Conservation (phyloP, 2,113 vertebrate genomes). For the Telmatochromis bifrenatus region DNA sequence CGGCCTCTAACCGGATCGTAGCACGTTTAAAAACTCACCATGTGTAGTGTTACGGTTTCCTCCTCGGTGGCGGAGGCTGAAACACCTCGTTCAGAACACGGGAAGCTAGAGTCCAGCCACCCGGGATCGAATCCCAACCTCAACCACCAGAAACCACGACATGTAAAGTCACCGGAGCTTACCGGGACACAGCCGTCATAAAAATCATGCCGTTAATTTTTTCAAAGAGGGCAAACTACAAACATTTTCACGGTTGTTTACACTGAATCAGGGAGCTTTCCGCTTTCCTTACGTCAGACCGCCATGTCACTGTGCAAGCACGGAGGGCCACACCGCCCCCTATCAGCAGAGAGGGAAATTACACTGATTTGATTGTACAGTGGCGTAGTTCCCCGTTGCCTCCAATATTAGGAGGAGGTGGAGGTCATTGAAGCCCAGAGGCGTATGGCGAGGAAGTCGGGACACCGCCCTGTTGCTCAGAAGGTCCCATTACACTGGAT, state of each 20-base stretch:
- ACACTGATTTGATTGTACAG: neutral
- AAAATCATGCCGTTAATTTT: rapidly evolving
- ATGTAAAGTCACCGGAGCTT: neutral
- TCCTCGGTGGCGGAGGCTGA: slow-evolving; percentile 40
- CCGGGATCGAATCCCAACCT: slow-evolving; percentile 50
- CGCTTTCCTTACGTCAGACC: neutral
- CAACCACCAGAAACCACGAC: neutral
- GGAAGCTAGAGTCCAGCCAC: neutral
- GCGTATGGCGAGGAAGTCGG: neutral
- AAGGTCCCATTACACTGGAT: neutral
- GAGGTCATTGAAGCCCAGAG: neutral
- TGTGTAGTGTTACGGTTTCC: rapidly evolving
- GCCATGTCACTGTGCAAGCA: slow-evolving; percentile 33
- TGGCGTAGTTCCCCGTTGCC: rapidly evolving
- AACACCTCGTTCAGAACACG: neutral
- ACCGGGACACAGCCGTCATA: rapidly evolving
- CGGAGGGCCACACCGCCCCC: slow-evolving; percentile 15
- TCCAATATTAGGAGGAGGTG: too few species aligned
- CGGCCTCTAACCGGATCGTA: rapidly evolving
- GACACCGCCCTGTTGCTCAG: neutral
- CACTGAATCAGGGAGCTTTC: neutral
- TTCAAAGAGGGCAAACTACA: rapidly evolving
- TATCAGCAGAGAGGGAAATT: neutral
- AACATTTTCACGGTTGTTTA: neutral
- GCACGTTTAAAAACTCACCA: slow-evolving; percentile 17